Evolutionary conservation across 2,113 vertebrate genomes (phyloP).

Genomic region (Astur gentilis): DNA sequence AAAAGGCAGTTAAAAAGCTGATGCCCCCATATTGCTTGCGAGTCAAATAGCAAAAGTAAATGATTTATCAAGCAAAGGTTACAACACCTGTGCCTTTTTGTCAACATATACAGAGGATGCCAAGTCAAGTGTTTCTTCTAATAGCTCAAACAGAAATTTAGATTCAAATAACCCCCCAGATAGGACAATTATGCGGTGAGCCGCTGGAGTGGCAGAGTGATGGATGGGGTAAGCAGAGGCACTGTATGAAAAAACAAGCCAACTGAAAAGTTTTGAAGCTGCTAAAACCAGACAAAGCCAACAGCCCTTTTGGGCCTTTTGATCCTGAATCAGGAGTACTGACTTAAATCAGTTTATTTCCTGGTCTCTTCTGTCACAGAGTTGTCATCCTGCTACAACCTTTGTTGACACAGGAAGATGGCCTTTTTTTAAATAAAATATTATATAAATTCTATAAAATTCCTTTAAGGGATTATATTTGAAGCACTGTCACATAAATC

Average conservation of each 20-base stretch:
- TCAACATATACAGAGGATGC: slow-evolving; percentile 61
- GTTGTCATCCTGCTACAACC: neutral
- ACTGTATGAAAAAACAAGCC: neutral
- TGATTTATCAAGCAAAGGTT: slow-evolving; percentile 76
- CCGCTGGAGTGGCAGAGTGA: slow-evolving; percentile 15
- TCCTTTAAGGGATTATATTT: neutral
- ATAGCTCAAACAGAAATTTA: slow-evolving; percentile 68
- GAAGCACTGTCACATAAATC: slow-evolving; percentile 1
- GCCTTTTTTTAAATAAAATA: slow-evolving; percentile 33
- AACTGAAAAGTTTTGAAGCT: slow-evolving; percentile 5
- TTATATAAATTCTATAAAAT: neutral
- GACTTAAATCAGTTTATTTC: slow-evolving; percentile 7
- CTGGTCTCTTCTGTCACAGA: neutral
- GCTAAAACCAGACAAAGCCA: slow-evolving; percentile 20
- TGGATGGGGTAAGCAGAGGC: slow-evolving; percentile 2
- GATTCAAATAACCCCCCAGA: slow-evolving; percentile 66
- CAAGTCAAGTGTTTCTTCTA: slow-evolving; percentile 61
- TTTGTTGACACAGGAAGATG: neutral
- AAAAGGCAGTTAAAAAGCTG: slow-evolving; percentile 55
- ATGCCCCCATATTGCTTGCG: slow-evolving; percentile 27
- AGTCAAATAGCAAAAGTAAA: slow-evolving; percentile 67
- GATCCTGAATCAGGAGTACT: slow-evolving; percentile 17
- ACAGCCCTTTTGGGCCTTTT: neutral
- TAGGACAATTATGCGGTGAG: slow-evolving; percentile 29
- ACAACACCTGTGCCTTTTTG: slow-evolving; percentile 72